Conservation (phyloP, 2,113 vertebrate species). For the Grantiella picta region DNA sequence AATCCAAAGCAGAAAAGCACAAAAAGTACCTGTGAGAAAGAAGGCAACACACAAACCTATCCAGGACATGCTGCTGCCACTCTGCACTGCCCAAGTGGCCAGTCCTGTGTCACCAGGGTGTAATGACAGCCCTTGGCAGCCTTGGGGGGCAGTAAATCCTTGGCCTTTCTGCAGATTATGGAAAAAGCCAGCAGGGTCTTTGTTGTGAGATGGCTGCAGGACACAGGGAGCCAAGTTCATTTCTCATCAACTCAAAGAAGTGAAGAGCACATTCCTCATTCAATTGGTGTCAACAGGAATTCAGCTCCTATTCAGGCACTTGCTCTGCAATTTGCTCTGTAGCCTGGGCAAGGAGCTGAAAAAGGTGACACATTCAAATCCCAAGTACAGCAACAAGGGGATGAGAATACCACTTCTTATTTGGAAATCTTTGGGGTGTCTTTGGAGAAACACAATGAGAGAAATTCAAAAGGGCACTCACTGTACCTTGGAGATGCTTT, state of each 20-base stretch:
- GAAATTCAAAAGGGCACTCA: background rate
- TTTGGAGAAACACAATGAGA: background rate
- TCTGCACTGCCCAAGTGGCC: background rate
- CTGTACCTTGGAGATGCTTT: background rate
- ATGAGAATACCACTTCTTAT: background rate
- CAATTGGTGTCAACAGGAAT: background rate
- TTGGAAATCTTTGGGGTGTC: background rate
- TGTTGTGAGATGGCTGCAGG: background rate
- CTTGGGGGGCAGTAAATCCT: background rate
- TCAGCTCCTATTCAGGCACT: background rate
- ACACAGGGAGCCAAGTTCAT: background rate
- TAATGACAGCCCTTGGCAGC: background rate
- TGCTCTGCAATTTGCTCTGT: background rate
- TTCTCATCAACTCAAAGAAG: background rate
- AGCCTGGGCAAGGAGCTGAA: background rate
- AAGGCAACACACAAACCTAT: background rate
- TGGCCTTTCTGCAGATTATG: background rate
- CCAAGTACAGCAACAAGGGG: background rate
- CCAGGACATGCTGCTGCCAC: background rate
- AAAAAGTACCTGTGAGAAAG: background rate
- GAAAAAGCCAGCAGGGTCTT: background rate
- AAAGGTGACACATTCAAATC: background rate
- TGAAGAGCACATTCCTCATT: background rate
- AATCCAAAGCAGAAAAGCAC: background rate
- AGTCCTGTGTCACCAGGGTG: background rate